Conservation (phyloP, 2,113 vertebrate species). For the Pseudorhombus dupliciocellatus region DNA sequence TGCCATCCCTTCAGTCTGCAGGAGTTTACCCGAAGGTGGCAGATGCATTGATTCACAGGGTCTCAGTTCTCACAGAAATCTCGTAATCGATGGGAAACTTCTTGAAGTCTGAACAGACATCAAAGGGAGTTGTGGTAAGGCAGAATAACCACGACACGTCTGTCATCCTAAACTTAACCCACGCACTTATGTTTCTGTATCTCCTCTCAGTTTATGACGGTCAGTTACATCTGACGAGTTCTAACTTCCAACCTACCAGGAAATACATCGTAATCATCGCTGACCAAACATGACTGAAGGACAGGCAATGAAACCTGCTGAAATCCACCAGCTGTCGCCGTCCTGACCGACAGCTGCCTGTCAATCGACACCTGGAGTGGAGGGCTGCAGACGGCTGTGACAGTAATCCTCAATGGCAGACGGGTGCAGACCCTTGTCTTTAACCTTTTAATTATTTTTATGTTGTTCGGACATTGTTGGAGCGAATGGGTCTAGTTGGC, state of each 20-base stretch:
- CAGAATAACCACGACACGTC: too few species aligned
- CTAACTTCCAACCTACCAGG: not conserved
- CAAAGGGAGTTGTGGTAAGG: too few species aligned
- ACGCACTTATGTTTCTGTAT: not conserved
- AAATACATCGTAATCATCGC: not conserved
- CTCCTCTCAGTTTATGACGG: not conserved
- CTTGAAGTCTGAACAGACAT: too few species aligned
- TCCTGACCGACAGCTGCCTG: constrained; percentile 31
- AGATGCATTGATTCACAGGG: constrained; percentile 47
- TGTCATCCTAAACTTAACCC: too few species aligned
- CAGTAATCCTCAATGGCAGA: constrained; percentile 15
- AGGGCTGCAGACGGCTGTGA: constrained; percentile 36
- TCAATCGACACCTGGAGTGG: constrained; percentile 53
- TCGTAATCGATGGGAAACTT: constrained; percentile 7
- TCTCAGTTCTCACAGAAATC: constrained; percentile 27
- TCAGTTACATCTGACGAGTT: not conserved
- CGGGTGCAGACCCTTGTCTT: constrained; percentile 1
- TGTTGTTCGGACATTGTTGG: constrained; percentile 41
- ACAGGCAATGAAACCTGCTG: not conserved
- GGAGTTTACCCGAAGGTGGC: constrained; percentile 35
- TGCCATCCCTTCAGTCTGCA: constrained; percentile 35
- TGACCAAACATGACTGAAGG: not conserved
- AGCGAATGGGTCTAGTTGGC: constrained; percentile 16
- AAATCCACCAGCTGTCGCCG: constrained; percentile 37
- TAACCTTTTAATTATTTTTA: constrained; percentile 53